These are phyloP conservation scores for Microchrysa polita DNA, from an alignment of 2,888 invertebrate genomes.

Conservation along the genomic window DNA sequence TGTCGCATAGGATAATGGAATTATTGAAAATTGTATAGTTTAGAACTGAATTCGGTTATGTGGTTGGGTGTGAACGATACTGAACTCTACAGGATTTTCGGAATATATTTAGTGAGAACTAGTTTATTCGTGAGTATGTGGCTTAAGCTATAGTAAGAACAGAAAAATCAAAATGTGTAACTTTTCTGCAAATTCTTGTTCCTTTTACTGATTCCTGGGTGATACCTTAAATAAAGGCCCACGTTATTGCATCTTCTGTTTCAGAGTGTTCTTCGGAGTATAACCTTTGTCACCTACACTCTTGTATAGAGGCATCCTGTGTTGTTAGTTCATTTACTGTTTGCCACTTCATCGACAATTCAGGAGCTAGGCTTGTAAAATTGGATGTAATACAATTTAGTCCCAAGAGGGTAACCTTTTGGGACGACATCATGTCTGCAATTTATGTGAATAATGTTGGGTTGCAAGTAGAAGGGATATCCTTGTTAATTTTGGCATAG, in stretches of 20 bases:
- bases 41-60: not conserved
- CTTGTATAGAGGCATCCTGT: not conserved
- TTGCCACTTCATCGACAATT: not conserved
- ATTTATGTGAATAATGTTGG: not conserved
- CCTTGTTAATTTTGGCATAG: too few relatives aligned
- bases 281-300: not conserved
- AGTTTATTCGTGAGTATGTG: too few relatives aligned
- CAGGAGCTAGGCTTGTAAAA: not conserved
- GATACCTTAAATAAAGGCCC: not conserved
- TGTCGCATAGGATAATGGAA: not conserved
- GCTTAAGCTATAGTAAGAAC: not conserved
- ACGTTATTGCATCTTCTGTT: not conserved
- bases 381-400: not conserved
- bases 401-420: not conserved
- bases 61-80: not conserved
- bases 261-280: not conserved
- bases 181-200: too few relatives aligned
- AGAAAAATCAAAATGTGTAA: not conserved
- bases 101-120: not conserved
- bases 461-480: not conserved
- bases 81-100: not conserved
- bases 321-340: not conserved
- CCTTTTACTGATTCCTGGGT: too few relatives aligned
- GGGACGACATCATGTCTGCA: not conserved
- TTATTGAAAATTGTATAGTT: slow-evolving; percentile 1